Percentiles rank a stretch among this genome's conserved stretches.
phyloP scores from a whole-genome alignment of 2,888 invertebrate genomes.

The Drymonia ruficornis region DNA sequence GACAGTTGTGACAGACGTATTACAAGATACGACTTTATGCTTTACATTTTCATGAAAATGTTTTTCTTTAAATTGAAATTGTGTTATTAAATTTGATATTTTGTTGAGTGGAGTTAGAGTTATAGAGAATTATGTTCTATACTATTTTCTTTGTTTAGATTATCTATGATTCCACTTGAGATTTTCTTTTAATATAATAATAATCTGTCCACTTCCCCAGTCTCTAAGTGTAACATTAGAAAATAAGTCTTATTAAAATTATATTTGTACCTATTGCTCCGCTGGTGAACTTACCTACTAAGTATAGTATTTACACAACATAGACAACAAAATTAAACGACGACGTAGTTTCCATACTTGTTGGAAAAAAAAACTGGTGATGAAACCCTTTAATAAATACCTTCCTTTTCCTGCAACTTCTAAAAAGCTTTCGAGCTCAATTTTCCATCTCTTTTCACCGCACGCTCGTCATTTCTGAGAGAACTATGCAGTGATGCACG shows the following conservation, averaged over 20 bases:
- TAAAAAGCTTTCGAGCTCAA: slow-evolving; percentile 44
- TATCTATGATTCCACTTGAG: too few species aligned
- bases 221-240: too few species aligned
- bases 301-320: too few species aligned
- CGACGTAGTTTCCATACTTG: neutral
- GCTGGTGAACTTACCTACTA: too few species aligned
- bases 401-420: slow-evolving; percentile 49
- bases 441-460: slow-evolving; percentile 61
- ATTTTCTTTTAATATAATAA: too few species aligned
- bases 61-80: neutral
- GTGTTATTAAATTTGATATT: neutral
- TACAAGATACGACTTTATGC: slow-evolving; percentile 10
- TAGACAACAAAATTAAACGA: neutral
- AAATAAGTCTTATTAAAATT: too few species aligned
- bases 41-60: slow-evolving; percentile 5
- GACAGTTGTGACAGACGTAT: slow-evolving; percentile 38
- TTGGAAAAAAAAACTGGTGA: neutral
- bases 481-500: slow-evolving; percentile 35
- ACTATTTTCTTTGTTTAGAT: too few species aligned
- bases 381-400: slow-evolving; percentile 44
- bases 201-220: too few species aligned
- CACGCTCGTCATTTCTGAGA: slow-evolving; percentile 50
- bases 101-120: neutral
- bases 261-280: too few species aligned
- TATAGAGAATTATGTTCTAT: too few species aligned